Evolutionary conservation across 2,888 invertebrate species (phyloP).

Genomic region (Mythimna loreyi): DNA sequence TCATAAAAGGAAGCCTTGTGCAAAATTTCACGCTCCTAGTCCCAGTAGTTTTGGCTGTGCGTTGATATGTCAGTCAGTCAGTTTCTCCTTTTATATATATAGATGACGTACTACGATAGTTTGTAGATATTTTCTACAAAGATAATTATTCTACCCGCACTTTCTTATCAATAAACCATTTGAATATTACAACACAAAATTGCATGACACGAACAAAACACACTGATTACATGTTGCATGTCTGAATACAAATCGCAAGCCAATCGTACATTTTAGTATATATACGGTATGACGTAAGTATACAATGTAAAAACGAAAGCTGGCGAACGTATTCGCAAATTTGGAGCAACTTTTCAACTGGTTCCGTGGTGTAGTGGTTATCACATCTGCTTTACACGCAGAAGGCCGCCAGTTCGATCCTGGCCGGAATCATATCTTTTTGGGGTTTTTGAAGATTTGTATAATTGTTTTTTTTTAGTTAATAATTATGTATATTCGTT

Average conservation of each 20-base stretch:
- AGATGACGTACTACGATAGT: too few species aligned
- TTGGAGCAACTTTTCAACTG: slow-evolving; percentile 46
- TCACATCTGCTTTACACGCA: slow-evolving; percentile 95
- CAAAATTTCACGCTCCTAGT: too few species aligned
- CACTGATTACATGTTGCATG: slow-evolving; percentile 36
- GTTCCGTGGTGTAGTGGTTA: slow-evolving; percentile 97
- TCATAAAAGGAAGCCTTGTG: too few species aligned
- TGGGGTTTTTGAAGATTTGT: slow-evolving; percentile 40
- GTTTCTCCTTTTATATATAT: too few species aligned
- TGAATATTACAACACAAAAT: slow-evolving; percentile 45
- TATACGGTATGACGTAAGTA: slow-evolving; percentile 26
- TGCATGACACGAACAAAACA: slow-evolving; percentile 45
- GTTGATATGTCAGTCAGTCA: too few species aligned
- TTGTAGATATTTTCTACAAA: background rate
- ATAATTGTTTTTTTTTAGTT: background rate
- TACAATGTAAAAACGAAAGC: slow-evolving; percentile 51
- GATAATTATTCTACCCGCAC: slow-evolving; percentile 23
- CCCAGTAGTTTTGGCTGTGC: too few species aligned
- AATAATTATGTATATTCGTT: too few species aligned
- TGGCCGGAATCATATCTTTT: slow-evolving; percentile 87
- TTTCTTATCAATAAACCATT: slow-evolving; percentile 51
- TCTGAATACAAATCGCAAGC: slow-evolving; percentile 48
- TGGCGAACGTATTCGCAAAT: slow-evolving; percentile 20
- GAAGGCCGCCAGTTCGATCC: slow-evolving; percentile 90
- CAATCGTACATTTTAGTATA: slow-evolving; percentile 12